Percentiles rank a stretch among this genome's conserved stretches.
These are phyloP conservation scores for Brachionichthys hirsutus DNA, from an alignment of 2,113 vertebrate genomes.

Conservation along the genomic window DNA sequence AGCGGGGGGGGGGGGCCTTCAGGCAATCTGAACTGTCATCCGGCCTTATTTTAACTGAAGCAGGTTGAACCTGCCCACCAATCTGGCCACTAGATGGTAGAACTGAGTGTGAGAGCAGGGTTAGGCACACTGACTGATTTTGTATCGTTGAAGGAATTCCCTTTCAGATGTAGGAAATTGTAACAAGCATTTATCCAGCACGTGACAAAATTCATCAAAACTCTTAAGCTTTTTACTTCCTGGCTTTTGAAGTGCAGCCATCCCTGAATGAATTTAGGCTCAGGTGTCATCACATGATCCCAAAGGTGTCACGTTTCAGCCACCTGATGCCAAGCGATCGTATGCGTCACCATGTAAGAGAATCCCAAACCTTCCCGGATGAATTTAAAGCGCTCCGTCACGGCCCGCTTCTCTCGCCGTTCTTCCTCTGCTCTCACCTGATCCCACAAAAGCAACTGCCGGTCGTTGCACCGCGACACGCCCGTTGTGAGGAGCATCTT, in stretches of 20 bases:
- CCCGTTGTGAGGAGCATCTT: constrained; percentile 87
- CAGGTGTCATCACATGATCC: background rate
- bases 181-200: too few relatives aligned
- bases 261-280: background rate
- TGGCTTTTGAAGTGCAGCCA: too few relatives aligned
- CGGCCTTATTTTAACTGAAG: background rate
- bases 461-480: constrained; percentile 87
- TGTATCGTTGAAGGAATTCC: background rate
- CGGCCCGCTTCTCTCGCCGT: background rate
- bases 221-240: too few relatives aligned
- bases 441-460: constrained; percentile 86
- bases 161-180: too few relatives aligned
- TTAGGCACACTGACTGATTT: background rate
- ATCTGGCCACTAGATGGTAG: constrained; percentile 66
- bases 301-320: background rate
- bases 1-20: too few relatives aligned
- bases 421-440: constrained; percentile 50
- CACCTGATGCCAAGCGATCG: background rate
- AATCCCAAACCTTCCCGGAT: too few relatives aligned
- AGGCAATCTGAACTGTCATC: background rate
- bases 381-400: background rate
- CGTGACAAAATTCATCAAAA: background rate
- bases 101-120: constrained; percentile 15
- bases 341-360: background rate
- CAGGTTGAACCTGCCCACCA: background rate